phyloP scores from a whole-genome alignment of 2,113 vertebrate genomes.

The Megaleporinus macrocephalus region DNA sequence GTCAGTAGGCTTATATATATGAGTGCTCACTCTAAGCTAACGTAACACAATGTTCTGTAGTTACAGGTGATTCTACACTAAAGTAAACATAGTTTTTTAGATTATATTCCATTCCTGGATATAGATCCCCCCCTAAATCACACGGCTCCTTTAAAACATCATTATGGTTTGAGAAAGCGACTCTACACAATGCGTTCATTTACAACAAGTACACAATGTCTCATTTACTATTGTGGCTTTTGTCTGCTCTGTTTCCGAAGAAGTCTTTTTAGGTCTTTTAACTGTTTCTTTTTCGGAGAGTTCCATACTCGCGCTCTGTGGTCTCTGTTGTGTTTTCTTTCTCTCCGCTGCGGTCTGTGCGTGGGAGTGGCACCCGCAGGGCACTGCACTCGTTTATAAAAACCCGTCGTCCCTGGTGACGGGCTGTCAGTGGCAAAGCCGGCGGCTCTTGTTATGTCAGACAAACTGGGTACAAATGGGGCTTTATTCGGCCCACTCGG shows the following conservation, averaged over 20 bases:
- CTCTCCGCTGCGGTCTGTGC: slow-evolving; percentile 48
- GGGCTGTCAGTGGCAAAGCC: slow-evolving; percentile 65
- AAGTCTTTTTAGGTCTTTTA: slow-evolving; percentile 1
- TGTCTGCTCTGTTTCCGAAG: not conserved
- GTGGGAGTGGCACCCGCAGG: slow-evolving; percentile 54
- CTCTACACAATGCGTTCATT: not conserved
- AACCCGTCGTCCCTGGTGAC: slow-evolving; percentile 56
- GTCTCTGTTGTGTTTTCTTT: slow-evolving; percentile 20
- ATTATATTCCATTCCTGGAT: no score
- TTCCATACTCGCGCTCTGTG: not conserved
- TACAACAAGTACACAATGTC: not conserved
- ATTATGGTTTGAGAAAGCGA: not conserved
- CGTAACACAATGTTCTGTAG: no score
- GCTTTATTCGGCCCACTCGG: slow-evolving; percentile 94
- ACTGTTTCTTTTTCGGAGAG: not conserved
- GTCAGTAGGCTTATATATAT: no score
- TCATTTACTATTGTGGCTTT: not conserved
- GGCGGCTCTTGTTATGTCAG: slow-evolving; percentile 88
- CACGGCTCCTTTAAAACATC: not conserved
- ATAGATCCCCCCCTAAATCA: no score
- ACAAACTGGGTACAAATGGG: slow-evolving; percentile 91
- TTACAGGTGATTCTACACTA: no score
- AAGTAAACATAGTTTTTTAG: no score
- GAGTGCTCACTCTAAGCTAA: no score
- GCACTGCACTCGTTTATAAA: slow-evolving; percentile 65